These are phyloP conservation scores for Glyptemys insculpta DNA, from an alignment of 2,797 vertebrate genomes.

Conservation along the genomic window DNA sequence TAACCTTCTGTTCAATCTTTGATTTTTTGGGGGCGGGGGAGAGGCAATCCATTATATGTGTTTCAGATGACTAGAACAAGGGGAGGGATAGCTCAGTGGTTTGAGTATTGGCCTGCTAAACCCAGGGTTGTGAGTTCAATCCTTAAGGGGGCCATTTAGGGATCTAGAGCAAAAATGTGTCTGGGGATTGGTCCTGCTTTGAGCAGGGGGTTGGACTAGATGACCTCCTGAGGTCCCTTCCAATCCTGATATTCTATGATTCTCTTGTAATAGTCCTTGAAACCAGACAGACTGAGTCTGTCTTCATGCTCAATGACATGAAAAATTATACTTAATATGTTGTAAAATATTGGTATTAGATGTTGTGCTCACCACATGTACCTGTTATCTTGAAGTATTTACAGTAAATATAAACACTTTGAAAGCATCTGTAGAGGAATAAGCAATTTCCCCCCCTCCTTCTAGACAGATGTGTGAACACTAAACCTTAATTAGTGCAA, in stretches of 20 bases:
- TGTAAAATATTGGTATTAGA: not conserved
- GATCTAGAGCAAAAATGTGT: too few relatives aligned
- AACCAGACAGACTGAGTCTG: not conserved
- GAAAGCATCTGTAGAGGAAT: not conserved
- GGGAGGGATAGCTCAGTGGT: too few relatives aligned
- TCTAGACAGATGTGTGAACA: not conserved
- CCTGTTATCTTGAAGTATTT: not conserved
- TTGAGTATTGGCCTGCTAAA: too few relatives aligned
- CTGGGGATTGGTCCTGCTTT: too few relatives aligned
- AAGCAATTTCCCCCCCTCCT: not conserved
- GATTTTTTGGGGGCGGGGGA: not conserved
- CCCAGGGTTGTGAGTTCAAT: too few relatives aligned
- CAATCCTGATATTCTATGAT: too few relatives aligned
- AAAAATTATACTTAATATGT: not conserved
- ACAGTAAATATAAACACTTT: too few relatives aligned
- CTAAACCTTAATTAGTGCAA: not conserved
- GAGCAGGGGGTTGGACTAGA: too few relatives aligned
- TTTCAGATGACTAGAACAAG: not conserved
- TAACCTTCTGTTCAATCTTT: not conserved
- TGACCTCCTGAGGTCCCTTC: too few relatives aligned
- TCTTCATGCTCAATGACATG: not conserved
- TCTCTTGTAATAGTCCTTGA: not conserved
- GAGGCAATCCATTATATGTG: not conserved
- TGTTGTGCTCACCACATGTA: not conserved
- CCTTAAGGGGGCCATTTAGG: too few relatives aligned